phyloP scores from a whole-genome alignment of 2,113 vertebrate genomes.

The Steatornis caripensis region DNA sequence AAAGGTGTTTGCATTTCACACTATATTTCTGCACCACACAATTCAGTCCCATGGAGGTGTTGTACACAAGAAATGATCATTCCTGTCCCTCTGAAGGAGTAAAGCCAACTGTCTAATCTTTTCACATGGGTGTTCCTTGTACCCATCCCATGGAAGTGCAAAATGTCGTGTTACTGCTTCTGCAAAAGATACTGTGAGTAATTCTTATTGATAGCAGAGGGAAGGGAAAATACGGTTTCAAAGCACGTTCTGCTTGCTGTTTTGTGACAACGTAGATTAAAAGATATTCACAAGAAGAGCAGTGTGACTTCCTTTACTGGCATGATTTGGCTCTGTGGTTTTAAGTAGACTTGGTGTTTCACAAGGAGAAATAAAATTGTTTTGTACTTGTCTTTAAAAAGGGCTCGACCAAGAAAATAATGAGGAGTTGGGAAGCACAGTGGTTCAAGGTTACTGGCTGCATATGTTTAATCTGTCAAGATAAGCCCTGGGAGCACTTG shows the following conservation, averaged over 20 bases:
- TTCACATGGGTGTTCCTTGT: neutral
- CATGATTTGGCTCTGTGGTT: rapidly evolving
- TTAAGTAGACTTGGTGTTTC: neutral
- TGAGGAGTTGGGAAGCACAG: neutral
- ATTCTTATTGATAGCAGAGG: neutral
- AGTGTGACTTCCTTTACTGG: neutral
- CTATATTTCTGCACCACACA: neutral
- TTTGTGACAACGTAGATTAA: neutral
- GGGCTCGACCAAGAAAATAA: neutral
- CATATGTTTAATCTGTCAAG: neutral
- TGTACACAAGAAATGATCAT: neutral
- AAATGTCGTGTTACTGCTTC: neutral
- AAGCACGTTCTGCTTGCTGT: neutral
- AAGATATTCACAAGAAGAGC: neutral
- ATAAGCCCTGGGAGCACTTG: neutral
- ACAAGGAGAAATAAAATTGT: neutral
- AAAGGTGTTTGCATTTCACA: neutral
- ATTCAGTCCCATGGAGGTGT: neutral
- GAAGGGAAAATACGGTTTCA: neutral
- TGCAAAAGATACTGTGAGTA: neutral
- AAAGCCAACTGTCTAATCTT: neutral
- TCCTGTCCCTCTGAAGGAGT: neutral
- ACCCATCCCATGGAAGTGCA: neutral
- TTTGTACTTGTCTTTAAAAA: neutral
- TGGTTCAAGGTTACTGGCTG: neutral